Conservation (phyloP, 2,797 vertebrate genomes). For the Tangara arthus region DNA sequence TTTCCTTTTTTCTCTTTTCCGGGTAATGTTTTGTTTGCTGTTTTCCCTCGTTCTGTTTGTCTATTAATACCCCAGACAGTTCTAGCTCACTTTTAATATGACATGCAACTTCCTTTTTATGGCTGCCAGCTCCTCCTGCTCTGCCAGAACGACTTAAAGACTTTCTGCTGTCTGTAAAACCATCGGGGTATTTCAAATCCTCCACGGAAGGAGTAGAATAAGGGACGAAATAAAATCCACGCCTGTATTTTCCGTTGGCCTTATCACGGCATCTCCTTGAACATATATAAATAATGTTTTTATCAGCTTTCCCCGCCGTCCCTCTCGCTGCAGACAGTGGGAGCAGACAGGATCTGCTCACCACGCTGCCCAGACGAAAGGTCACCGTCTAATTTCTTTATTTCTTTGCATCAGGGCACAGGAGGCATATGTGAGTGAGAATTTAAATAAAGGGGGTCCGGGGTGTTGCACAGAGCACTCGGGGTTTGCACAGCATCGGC, state of each 20-base stretch:
- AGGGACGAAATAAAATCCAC: neutral
- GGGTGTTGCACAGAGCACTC: neutral
- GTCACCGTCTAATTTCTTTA: neutral
- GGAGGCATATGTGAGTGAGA: neutral
- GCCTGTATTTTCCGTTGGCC: neutral
- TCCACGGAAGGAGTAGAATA: neutral
- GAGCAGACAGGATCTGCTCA: neutral
- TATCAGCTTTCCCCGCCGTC: neutral
- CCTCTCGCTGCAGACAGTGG: neutral
- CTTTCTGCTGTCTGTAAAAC: neutral
- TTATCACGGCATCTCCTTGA: neutral
- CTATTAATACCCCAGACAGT: neutral
- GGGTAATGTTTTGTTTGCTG: neutral
- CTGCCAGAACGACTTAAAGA: neutral
- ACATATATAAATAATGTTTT: neutral
- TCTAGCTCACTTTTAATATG: neutral
- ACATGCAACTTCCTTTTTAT: conserved; percentile 24
- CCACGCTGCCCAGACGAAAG: neutral
- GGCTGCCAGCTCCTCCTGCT: neutral
- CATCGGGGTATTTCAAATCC: neutral
- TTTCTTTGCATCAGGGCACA: neutral
- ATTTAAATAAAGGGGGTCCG: neutral
- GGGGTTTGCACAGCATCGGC: neutral
- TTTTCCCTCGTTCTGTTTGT: neutral
- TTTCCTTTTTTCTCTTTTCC: neutral